phyloP scores from a whole-genome alignment of 2,888 invertebrate genomes.

The Trichacis sp. region DNA sequence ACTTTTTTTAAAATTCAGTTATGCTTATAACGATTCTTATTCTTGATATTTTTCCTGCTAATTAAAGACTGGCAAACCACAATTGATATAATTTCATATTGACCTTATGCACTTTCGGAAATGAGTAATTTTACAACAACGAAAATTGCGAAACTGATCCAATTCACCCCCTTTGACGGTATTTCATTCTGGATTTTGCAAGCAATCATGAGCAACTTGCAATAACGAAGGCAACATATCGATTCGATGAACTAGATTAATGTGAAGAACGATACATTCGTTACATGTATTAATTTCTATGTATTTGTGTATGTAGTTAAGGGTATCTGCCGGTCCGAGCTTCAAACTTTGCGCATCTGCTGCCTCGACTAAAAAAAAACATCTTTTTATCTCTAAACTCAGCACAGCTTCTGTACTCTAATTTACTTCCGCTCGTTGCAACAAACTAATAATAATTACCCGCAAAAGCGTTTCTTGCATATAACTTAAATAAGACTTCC shows the following conservation, averaged over 20 bases:
- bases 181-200: too few species aligned
- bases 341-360: constrained; percentile 32
- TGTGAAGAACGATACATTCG: constrained; percentile 27
- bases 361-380: constrained; percentile 28
- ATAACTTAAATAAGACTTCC: neutral
- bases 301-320: constrained; percentile 18
- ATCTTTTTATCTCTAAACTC: constrained; percentile 23
- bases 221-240: neutral
- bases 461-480: constrained; percentile 14
- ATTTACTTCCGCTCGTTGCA: constrained; percentile 33
- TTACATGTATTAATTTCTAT: constrained; percentile 19
- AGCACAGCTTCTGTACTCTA: constrained; percentile 29
- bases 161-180: too few species aligned
- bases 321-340: constrained; percentile 22
- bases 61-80: too few species aligned
- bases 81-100: too few species aligned
- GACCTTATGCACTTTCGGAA: too few species aligned
- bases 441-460: constrained; percentile 22
- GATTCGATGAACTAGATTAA: constrained; percentile 16
- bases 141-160: too few species aligned
- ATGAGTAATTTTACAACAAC: too few species aligned
- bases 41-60: too few species aligned
- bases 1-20: too few species aligned
- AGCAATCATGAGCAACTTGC: too few species aligned
- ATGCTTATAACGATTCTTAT: too few species aligned